A percentile compares a stretch with the other conserved stretches of the same genome.
phyloP scores from a whole-genome alignment of 2,888 invertebrate species.

The Drosophila setosimentum region DNA sequence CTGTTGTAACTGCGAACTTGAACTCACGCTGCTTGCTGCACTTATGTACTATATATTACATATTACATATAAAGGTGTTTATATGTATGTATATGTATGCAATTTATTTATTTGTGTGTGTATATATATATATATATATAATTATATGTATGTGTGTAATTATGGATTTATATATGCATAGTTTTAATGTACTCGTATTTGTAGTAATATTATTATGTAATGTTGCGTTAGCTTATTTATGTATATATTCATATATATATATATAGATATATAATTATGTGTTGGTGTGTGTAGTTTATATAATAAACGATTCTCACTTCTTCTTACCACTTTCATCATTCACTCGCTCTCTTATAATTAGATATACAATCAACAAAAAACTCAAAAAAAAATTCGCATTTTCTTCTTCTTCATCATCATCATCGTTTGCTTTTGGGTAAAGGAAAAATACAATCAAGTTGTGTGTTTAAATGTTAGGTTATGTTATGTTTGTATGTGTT shows the following conservation, averaged over 20 bases:
- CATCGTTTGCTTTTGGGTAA: constrained; percentile 26
- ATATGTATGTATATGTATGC: constrained; percentile 31
- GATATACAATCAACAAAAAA: constrained; percentile 71
- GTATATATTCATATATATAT: constrained; percentile 18
- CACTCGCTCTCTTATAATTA: constrained; percentile 41
- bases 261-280: constrained; percentile 22
- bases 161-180: constrained; percentile 54
- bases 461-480: constrained; percentile 8
- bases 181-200: constrained; percentile 58
- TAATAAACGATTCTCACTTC: constrained; percentile 58
- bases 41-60: constrained; percentile 72
- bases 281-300: constrained; percentile 58
- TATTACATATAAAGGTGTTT: constrained; percentile 16
- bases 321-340: constrained; percentile 21
- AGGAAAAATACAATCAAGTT: constrained; percentile 45
- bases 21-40: constrained; percentile 43
- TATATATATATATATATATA: constrained; percentile 45
- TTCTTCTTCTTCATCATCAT: constrained; percentile 3
- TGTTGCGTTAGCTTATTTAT: constrained; percentile 61
- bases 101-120: constrained; percentile 51
- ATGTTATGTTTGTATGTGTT: constrained; percentile 34
- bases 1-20: constrained; percentile 26
- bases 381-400: constrained; percentile 61
- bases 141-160: constrained; percentile 52
- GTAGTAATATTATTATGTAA: constrained; percentile 60